A percentile compares a stretch with the other conserved stretches of the same genome.
Conservation (phyloP, 2,113 vertebrate genomes). For the Platycercus adscitus region DNA sequence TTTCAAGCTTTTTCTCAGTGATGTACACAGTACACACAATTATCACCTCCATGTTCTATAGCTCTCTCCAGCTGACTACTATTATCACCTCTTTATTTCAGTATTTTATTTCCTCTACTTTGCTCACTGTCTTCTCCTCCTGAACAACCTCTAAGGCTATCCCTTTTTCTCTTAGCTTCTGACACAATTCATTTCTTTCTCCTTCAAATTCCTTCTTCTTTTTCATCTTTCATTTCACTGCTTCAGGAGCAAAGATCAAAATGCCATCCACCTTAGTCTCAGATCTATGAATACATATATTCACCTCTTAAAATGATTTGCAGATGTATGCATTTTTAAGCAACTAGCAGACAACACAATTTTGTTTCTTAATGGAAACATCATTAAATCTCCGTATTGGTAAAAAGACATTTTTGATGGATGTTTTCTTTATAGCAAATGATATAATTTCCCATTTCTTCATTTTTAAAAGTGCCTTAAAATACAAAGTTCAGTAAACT, state of each 20-base stretch:
- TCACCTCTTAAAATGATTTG: not conserved
- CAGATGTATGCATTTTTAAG: not conserved
- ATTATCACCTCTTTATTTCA: slow-evolving; percentile 59
- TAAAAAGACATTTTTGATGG: not conserved
- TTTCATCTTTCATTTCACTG: not conserved
- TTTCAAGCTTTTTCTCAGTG: slow-evolving; percentile 30
- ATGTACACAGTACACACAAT: slow-evolving; percentile 15
- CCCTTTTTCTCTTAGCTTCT: not conserved
- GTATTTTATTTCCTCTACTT: slow-evolving; percentile 31
- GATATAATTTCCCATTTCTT: not conserved
- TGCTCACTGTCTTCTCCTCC: not conserved
- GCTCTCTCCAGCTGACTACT: slow-evolving; percentile 42
- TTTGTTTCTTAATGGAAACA: not conserved
- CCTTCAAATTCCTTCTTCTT: not conserved
- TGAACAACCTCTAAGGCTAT: not conserved
- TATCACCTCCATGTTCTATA: slow-evolving; percentile 14
- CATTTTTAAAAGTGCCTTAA: not conserved
- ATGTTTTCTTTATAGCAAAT: not conserved
- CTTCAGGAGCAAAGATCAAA: not conserved
- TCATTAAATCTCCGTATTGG: not conserved
- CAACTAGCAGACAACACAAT: not conserved
- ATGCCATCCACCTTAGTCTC: not conserved
- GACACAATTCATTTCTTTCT: not conserved
- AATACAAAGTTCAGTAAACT: not conserved
- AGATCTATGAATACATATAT: not conserved